Conservation (phyloP, 2,113 vertebrate species). For the Trichechus manatus region DNA sequence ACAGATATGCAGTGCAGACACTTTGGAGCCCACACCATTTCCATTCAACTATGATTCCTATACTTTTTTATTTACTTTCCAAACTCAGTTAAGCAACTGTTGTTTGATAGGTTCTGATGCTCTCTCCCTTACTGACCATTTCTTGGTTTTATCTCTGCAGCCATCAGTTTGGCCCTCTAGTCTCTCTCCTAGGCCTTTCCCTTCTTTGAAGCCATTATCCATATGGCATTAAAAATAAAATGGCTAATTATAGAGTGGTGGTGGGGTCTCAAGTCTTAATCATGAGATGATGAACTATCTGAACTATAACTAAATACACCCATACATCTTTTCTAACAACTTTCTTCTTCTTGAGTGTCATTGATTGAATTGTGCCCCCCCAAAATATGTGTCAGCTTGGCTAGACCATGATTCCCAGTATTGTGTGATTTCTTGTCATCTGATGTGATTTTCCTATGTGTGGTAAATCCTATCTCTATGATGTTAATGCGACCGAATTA, state of each 20-base stretch:
- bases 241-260: not conserved
- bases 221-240: not conserved
- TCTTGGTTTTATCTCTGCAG: not conserved
- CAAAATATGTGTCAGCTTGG: too few species aligned
- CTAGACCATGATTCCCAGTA: too few species aligned
- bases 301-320: not conserved
- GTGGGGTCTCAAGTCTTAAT: not conserved
- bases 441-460: too few species aligned
- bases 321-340: not conserved
- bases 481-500: too few species aligned
- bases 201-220: conserved; percentile 67
- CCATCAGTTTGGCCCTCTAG: not conserved
- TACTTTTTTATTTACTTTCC: not conserved
- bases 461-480: too few species aligned
- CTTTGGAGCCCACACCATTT: not conserved
- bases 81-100: not conserved
- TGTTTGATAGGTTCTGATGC: not conserved
- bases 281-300: not conserved
- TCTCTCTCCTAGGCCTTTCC: not conserved
- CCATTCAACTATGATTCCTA: not conserved
- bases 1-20: not conserved
- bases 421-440: too few species aligned
- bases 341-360: not conserved
- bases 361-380: too few species aligned
- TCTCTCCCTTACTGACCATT: not conserved